Conservation (phyloP, 2,888 invertebrate species). For the Coenonympha arcania region DNA sequence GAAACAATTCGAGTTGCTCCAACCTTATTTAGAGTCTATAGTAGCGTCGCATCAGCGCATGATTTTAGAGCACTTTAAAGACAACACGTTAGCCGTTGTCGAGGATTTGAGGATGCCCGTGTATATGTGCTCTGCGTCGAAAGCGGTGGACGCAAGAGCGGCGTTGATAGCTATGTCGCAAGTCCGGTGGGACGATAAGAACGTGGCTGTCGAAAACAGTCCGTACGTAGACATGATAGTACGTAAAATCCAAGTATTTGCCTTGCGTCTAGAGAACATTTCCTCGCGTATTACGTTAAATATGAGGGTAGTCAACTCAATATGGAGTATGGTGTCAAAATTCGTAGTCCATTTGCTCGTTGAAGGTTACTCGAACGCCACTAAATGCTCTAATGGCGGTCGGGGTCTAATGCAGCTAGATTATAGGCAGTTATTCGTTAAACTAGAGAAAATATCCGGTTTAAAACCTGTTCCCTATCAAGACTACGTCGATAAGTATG, state of each 20-base stretch:
- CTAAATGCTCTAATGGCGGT: slow-evolving; percentile 96
- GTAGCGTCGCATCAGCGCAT: slow-evolving; percentile 81
- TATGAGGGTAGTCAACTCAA: slow-evolving; percentile 76
- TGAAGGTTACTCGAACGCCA: slow-evolving; percentile 93
- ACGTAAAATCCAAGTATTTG: slow-evolving; percentile 83
- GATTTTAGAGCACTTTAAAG: slow-evolving; percentile 80
- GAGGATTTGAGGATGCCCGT: slow-evolving; percentile 86
- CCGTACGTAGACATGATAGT: slow-evolving; percentile 86
- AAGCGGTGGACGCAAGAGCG: slow-evolving; percentile 83
- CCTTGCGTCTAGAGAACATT: slow-evolving; percentile 83
- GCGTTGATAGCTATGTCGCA: slow-evolving; percentile 89
- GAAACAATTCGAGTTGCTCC: slow-evolving; percentile 87
- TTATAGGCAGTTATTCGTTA: slow-evolving; percentile 93
- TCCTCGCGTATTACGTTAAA: slow-evolving; percentile 81
- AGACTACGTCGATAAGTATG: slow-evolving; percentile 93
- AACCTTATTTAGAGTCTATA: slow-evolving; percentile 88
- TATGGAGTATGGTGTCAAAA: slow-evolving; percentile 93
- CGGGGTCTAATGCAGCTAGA: slow-evolving; percentile 98
- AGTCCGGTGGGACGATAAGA: slow-evolving; percentile 96
- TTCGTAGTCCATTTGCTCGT: slow-evolving; percentile 90
- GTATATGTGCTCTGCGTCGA: slow-evolving; percentile 88
- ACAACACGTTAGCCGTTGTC: slow-evolving; percentile 82
- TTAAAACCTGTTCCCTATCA: slow-evolving; percentile 89
- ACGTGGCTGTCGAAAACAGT: slow-evolving; percentile 95
- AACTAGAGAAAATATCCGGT: slow-evolving; percentile 89